Percentiles rank a stretch among this genome's conserved stretches.
These are phyloP conservation scores for Phenganax subtilis DNA, from an alignment of 92 coral and sea anemone genomes.

Conservation along the genomic window DNA sequence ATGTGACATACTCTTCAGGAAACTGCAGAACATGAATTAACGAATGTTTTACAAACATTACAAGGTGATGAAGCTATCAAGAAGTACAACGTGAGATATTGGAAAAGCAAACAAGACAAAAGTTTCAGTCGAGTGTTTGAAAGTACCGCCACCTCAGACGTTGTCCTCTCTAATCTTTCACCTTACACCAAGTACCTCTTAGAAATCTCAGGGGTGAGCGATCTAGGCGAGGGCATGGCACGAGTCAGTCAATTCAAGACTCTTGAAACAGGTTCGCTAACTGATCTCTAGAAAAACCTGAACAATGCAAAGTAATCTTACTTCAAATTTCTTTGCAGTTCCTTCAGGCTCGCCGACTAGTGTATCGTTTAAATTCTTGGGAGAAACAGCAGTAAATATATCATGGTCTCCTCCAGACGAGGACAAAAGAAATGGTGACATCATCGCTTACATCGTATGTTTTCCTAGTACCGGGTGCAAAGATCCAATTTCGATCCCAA, in stretches of 20 bases:
- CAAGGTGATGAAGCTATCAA: slow-evolving; percentile 21
- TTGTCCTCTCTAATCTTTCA: slow-evolving; percentile 10
- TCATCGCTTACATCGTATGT: slow-evolving; percentile 51
- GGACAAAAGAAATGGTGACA: slow-evolving; percentile 74
- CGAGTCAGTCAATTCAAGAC: not conserved
- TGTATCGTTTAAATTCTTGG: slow-evolving; percentile 4
- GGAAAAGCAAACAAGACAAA: slow-evolving; percentile 18
- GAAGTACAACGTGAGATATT: slow-evolving; percentile 28
- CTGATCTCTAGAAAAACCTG: not conserved
- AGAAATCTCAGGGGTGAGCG: slow-evolving; percentile 28
- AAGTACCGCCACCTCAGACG: slow-evolving; percentile 5
- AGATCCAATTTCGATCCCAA: slow-evolving; percentile 13
- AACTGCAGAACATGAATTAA: too few relatives aligned
- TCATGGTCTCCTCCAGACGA: slow-evolving; percentile 78
- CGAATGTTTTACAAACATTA: too few relatives aligned
- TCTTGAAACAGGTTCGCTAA: slow-evolving; percentile 25
- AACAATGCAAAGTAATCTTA: not conserved
- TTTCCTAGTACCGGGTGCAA: slow-evolving; percentile 15
- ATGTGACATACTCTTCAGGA: too few relatives aligned
- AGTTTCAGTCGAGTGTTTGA: slow-evolving; percentile 21
- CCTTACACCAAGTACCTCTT: slow-evolving; percentile 18
- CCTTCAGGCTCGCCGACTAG: slow-evolving; percentile 30
- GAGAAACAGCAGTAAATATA: slow-evolving; percentile 63
- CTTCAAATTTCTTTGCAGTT: not conserved
- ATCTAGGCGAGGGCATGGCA: slow-evolving; percentile 28